A percentile compares a stretch with the other conserved stretches of the same genome.
Conservation (phyloP, 2,888 invertebrate species). For the Alviniconcha strummeri region DNA sequence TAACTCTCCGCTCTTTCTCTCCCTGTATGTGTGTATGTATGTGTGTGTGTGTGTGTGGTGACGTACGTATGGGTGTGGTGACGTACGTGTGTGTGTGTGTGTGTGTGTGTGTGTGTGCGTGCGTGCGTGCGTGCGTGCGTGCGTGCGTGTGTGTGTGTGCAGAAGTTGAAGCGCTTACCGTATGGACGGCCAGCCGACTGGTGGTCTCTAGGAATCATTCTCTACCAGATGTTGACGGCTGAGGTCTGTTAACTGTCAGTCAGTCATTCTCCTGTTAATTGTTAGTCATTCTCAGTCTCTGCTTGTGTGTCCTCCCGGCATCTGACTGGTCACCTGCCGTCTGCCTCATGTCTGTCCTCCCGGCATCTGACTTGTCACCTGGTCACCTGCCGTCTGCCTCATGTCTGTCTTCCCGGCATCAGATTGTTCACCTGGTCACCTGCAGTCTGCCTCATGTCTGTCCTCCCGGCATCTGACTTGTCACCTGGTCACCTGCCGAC, state of each 20-base stretch:
- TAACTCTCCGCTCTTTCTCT: no score
- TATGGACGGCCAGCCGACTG: conserved; percentile 23
- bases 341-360: not conserved
- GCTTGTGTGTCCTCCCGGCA: not conserved
- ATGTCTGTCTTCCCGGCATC: not conserved
- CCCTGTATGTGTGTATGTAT: no score
- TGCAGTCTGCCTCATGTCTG: not conserved
- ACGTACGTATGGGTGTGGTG: no score
- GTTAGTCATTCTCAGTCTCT: not conserved
- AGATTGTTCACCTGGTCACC: not conserved
- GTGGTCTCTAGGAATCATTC: conserved; percentile 25
- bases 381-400: not conserved
- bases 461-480: no score
- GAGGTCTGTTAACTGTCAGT: not conserved
- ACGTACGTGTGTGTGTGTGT: no score
- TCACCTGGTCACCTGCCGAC: not conserved
- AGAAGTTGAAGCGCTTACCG: not conserved
- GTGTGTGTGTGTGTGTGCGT: no score
- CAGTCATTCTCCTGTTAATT: not conserved
- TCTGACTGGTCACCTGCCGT: not conserved
- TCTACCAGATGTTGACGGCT: conserved; percentile 20
- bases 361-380: no score
- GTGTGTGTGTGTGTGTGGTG: no score
- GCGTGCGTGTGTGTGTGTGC: not conserved
- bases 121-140: not conserved